These are phyloP conservation scores for Ischnus inquisitorius DNA, from an alignment of 2,888 invertebrate genomes.

Conservation along the genomic window DNA sequence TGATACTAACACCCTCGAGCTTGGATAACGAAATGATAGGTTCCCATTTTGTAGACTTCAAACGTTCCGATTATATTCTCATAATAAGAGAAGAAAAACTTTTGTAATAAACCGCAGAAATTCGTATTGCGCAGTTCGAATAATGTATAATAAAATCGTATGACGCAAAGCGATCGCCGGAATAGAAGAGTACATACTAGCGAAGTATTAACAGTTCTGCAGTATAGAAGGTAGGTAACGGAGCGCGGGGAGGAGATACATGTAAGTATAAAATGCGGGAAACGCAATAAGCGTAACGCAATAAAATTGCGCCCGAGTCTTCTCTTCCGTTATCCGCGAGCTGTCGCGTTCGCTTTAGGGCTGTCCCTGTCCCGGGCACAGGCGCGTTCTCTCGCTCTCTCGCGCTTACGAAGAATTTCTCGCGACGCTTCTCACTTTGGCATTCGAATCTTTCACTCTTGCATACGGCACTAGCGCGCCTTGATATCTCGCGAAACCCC, in stretches of 20 bases:
- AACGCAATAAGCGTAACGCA: constrained; percentile 82
- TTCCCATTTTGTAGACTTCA: neutral
- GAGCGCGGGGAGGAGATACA: constrained; percentile 61
- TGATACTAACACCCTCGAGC: constrained; percentile 5
- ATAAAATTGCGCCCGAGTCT: constrained; percentile 79
- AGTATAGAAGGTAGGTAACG: constrained; percentile 64
- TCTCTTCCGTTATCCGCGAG: constrained; percentile 78
- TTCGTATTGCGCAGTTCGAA: constrained; percentile 7
- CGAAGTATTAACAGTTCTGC: constrained; percentile 75
- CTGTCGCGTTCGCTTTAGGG: constrained; percentile 50
- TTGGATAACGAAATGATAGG: neutral
- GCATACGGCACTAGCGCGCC: constrained; percentile 4
- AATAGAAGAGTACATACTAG: constrained; percentile 30
- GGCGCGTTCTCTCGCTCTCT: constrained; percentile 29
- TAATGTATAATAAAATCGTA: constrained; percentile 34
- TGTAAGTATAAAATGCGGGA: constrained; percentile 78
- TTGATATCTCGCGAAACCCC: constrained; percentile 30
- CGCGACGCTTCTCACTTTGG: constrained; percentile 3
- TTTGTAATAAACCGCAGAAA: neutral
- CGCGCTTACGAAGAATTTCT: constrained; percentile 17
- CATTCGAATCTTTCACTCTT: constrained; percentile 29
- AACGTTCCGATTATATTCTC: neutral
- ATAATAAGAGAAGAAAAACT: constrained; percentile 13
- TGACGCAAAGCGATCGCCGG: neutral
- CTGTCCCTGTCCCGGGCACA: constrained; percentile 38